Evolutionary conservation across 2,797 vertebrate species (phyloP).

Genomic region (Clarias pachynema): DNA sequence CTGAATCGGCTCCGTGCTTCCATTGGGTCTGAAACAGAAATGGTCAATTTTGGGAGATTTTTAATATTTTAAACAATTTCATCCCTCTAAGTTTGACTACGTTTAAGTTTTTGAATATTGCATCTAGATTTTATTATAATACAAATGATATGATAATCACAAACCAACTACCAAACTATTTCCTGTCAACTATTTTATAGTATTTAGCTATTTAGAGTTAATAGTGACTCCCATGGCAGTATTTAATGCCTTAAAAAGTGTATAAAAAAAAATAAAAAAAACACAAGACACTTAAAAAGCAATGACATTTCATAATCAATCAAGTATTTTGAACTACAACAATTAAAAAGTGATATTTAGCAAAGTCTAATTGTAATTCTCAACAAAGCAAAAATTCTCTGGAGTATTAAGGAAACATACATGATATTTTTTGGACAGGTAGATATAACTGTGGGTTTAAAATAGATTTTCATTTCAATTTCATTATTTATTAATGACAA

Average conservation of each 20-base stretch:
- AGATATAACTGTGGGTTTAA: slow-evolving; percentile 23
- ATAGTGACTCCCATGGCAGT: slow-evolving; percentile 14
- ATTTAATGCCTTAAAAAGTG: slow-evolving; percentile 29
- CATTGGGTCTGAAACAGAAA: slow-evolving; percentile 18
- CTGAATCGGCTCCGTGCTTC: slow-evolving; percentile 30
- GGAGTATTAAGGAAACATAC: slow-evolving; percentile 15
- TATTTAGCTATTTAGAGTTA: background rate
- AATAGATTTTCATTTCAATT: slow-evolving; percentile 45
- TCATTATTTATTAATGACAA: slow-evolving; percentile 44
- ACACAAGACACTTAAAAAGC: background rate
- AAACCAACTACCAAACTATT: background rate
- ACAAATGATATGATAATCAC: background rate
- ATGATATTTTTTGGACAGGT: slow-evolving; percentile 19
- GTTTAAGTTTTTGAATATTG: slow-evolving; percentile 8
- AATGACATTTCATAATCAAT: slow-evolving; percentile 8
- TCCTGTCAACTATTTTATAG: background rate
- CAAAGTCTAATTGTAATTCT: background rate
- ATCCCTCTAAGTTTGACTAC: background rate
- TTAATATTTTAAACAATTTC: background rate
- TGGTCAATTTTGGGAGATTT: background rate
- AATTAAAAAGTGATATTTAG: slow-evolving; percentile 1
- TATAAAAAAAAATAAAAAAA: background rate
- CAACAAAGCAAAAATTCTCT: background rate
- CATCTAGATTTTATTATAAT: background rate
- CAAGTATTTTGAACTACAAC: background rate